Percentiles rank a stretch among this genome's conserved stretches.
Conservation (phyloP, 2,888 invertebrate species). For the Drosophila gaucha region DNA sequence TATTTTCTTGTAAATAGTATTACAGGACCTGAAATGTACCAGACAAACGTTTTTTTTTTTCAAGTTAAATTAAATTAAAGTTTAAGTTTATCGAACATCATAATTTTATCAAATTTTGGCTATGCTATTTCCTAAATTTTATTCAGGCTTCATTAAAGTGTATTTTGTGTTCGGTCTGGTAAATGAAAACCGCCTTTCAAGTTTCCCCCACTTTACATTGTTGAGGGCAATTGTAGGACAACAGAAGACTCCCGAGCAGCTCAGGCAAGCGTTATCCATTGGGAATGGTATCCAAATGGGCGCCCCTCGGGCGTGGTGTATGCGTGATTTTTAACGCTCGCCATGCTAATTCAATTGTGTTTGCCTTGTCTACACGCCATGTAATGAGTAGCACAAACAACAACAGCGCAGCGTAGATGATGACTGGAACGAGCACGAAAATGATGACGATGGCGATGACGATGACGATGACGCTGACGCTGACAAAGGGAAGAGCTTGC, state of each 20-base stretch:
- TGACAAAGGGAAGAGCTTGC: slow-evolving; percentile 29
- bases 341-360: slow-evolving; percentile 80
- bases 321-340: slow-evolving; percentile 75
- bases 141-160: slow-evolving; percentile 9
- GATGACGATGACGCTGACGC: slow-evolving; percentile 2
- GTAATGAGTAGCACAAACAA: slow-evolving; percentile 77
- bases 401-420: slow-evolving; percentile 42
- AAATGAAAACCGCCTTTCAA: slow-evolving; percentile 7
- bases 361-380: slow-evolving; percentile 78
- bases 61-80: too few species aligned
- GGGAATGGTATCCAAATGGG: slow-evolving; percentile 38
- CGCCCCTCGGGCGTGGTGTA: slow-evolving; percentile 59
- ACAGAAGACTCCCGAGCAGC: slow-evolving; percentile 28
- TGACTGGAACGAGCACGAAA: slow-evolving; percentile 54
- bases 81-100: too few species aligned
- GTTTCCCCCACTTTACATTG: slow-evolving; percentile 37
- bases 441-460: slow-evolving; percentile 21
- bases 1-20: too few species aligned
- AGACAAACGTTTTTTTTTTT: too few species aligned
- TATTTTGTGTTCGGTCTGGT: slow-evolving; percentile 22
- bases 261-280: slow-evolving; percentile 38
- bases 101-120: too few species aligned
- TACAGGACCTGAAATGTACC: too few species aligned
- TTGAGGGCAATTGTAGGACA: slow-evolving; percentile 77
- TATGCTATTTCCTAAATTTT: too few species aligned